phyloP scores from a whole-genome alignment of 1,140 invertebrate genomes.

The Scaptomyza montana region DNA sequence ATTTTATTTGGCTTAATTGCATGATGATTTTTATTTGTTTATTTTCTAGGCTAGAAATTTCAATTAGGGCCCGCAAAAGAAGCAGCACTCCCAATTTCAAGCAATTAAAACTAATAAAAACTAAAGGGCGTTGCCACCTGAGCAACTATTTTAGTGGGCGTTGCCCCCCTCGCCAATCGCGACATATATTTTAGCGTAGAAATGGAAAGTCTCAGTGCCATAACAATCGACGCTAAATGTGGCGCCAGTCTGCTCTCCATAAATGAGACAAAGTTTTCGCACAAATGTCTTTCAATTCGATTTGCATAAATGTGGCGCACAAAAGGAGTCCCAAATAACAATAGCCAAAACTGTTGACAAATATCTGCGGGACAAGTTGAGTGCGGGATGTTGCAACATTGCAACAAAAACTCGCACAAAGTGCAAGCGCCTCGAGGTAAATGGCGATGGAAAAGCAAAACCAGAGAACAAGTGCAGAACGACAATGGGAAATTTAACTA shows the following conservation, averaged over 20 bases:
- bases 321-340: constrained; percentile 3
- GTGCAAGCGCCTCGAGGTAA: constrained; percentile 21
- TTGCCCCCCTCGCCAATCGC: neutral
- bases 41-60: constrained; percentile 1
- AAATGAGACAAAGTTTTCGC: constrained; percentile 32
- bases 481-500: neutral
- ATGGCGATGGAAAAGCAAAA: constrained; percentile 1
- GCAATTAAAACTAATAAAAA: constrained; percentile 47
- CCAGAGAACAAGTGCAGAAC: constrained; percentile 8
- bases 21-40: neutral
- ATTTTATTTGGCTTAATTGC: constrained; percentile 27
- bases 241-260: constrained; percentile 14
- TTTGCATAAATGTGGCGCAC: constrained; percentile 31
- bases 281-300: constrained; percentile 12
- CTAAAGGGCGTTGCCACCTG: constrained; percentile 39
- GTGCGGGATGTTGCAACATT: constrained; percentile 27
- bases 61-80: constrained; percentile 15
- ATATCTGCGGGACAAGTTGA: constrained; percentile 16
- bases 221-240: constrained; percentile 19
- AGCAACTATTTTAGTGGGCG: constrained; percentile 26
- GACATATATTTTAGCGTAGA: neutral
- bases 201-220: constrained; percentile 21
- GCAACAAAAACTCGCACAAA: constrained; percentile 10
- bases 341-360: constrained; percentile 12
- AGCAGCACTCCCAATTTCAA: constrained; percentile 25